Percentiles rank a stretch among this genome's conserved stretches.
These are phyloP conservation scores for Corvus hawaiiensis DNA, from an alignment of 2,113 vertebrate genomes.

Conservation along the genomic window DNA sequence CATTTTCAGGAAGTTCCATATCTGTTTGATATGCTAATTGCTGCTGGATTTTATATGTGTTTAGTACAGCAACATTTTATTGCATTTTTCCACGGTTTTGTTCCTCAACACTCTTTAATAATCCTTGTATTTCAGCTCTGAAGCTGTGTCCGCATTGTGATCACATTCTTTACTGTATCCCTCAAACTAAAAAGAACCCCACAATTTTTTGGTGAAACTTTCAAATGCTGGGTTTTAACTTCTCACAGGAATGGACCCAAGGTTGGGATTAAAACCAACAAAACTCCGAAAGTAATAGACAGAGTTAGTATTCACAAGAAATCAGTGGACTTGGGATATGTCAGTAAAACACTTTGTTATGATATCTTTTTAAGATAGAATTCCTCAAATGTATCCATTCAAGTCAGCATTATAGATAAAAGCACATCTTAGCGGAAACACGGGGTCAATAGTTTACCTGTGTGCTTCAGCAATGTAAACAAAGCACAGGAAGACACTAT, in stretches of 20 bases:
- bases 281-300: not conserved
- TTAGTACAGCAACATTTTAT: not conserved
- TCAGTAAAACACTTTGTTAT: not conserved
- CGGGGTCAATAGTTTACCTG: not conserved
- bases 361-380: not conserved
- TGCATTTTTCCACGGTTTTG: not conserved
- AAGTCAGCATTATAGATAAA: not conserved
- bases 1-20: not conserved
- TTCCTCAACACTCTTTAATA: not conserved
- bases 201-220: not conserved
- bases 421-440: not conserved
- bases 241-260: not conserved
- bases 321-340: not conserved
- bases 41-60: not conserved
- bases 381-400: not conserved
- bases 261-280: not conserved
- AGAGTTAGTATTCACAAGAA: not conserved
- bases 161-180: not conserved
- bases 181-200: accelerated
- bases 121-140: not conserved
- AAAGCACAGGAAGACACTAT: not conserved
- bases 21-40: not conserved
- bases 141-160: not conserved
- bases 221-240: not conserved
- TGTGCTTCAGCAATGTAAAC: not conserved